phyloP scores from a whole-genome alignment of 2,113 vertebrate species.

The Dromiciops gliroides region DNA sequence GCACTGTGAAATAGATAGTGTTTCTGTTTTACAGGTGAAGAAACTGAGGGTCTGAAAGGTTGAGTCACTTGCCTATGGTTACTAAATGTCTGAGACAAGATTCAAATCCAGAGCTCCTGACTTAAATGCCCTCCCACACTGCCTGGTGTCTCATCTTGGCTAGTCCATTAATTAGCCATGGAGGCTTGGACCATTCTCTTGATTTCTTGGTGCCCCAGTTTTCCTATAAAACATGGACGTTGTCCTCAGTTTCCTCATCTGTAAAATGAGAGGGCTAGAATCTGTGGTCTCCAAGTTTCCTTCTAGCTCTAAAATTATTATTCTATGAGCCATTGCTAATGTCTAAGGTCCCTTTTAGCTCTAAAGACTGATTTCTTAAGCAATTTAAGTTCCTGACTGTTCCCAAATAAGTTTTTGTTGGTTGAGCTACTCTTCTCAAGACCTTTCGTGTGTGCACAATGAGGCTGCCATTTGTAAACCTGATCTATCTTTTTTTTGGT shows the following conservation, averaged over 20 bases:
- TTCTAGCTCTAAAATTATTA: background rate
- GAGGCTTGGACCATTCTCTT: conserved; percentile 29
- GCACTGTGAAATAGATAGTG: background rate
- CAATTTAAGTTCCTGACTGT: conserved; percentile 19
- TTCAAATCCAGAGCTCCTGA: background rate
- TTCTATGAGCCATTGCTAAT: background rate
- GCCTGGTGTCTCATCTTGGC: background rate
- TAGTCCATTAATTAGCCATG: background rate
- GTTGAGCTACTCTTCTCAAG: background rate
- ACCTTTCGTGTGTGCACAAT: conserved; percentile 24
- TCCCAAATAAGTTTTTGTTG: background rate
- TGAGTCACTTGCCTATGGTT: background rate
- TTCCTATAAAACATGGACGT: background rate
- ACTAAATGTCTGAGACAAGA: background rate
- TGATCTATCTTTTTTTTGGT: conserved; percentile 23
- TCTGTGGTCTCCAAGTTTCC: background rate
- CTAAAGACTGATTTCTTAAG: conserved; percentile 18
- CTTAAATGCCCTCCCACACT: background rate
- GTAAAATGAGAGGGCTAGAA: background rate
- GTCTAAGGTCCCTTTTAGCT: background rate
- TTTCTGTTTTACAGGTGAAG: no score
- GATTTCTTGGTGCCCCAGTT: background rate
- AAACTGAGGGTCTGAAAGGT: background rate
- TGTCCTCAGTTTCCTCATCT: background rate
- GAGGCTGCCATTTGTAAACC: background rate